Conservation (phyloP, 2,113 vertebrate genomes). For the Symphodus melops region DNA sequence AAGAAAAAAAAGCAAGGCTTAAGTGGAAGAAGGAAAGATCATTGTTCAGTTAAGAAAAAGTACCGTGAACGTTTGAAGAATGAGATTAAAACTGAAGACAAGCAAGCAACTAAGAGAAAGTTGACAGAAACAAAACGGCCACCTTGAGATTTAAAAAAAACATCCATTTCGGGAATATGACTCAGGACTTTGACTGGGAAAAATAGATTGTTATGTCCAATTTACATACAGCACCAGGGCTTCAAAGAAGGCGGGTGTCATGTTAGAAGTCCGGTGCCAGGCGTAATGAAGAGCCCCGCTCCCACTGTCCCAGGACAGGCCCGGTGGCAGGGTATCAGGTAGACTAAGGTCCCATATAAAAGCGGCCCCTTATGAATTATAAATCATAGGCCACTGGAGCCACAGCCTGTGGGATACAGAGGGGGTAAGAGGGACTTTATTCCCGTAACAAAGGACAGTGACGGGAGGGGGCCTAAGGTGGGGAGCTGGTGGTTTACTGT, state of each 20-base stretch:
- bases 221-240: slow-evolving; percentile 70
- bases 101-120: slow-evolving; percentile 1
- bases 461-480: slow-evolving; percentile 71
- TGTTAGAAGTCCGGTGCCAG: slow-evolving; percentile 76
- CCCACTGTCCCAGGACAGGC: slow-evolving; percentile 80
- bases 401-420: slow-evolving; percentile 85
- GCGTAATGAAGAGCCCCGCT: slow-evolving; percentile 81
- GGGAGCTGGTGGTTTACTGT: slow-evolving; percentile 44
- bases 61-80: slow-evolving; percentile 2
- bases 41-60: slow-evolving; percentile 27
- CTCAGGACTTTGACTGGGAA: slow-evolving; percentile 54
- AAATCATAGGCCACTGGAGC: slow-evolving; percentile 88
- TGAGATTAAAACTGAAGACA: neutral
- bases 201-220: slow-evolving; percentile 70
- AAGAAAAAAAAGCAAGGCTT: slow-evolving; percentile 31
- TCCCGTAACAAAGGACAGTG: slow-evolving; percentile 86
- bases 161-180: slow-evolving; percentile 60
- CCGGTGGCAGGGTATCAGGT: slow-evolving; percentile 85
- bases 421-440: slow-evolving; percentile 81
- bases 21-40: slow-evolving; percentile 36
- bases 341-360: slow-evolving; percentile 87
- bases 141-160: neutral
- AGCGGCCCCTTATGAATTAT: slow-evolving; percentile 89
- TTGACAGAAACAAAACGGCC: slow-evolving; percentile 45
- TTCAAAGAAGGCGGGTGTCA: slow-evolving; percentile 76